A percentile compares a stretch with the other conserved stretches of the same genome.
Evolutionary conservation across 2,888 invertebrate species (phyloP).

Genomic region (Orthosia gracilis): DNA sequence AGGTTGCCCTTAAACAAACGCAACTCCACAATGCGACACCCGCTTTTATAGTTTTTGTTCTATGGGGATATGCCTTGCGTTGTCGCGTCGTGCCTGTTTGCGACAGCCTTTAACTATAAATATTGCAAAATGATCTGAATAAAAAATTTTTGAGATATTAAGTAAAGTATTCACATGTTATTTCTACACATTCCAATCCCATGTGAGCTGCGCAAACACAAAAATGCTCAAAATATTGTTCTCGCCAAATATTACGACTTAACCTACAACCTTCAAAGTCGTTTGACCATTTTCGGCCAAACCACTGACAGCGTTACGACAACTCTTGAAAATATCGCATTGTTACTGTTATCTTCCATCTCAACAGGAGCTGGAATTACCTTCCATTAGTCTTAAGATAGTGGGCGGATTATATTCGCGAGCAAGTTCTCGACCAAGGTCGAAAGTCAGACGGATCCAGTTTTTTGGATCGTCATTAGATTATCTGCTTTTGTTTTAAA

Average conservation of each 20-base stretch:
- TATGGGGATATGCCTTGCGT: too few species aligned
- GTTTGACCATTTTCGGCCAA: slow-evolving; percentile 53
- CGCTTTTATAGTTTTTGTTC: too few species aligned
- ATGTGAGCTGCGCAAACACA: not conserved
- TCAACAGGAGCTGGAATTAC: slow-evolving; percentile 36
- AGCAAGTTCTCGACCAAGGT: slow-evolving; percentile 71
- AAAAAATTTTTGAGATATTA: not conserved
- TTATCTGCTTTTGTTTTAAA: slow-evolving; percentile 17
- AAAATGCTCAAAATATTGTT: not conserved
- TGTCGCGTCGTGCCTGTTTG: too few species aligned
- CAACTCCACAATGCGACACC: too few species aligned
- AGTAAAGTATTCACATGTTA: not conserved
- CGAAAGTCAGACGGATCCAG: slow-evolving; percentile 45
- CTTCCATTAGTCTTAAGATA: slow-evolving; percentile 49
- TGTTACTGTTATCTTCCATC: slow-evolving; percentile 66
- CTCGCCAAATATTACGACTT: slow-evolving; percentile 25
- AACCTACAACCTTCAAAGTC: slow-evolving; percentile 32
- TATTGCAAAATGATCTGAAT: too few species aligned
- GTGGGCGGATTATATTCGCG: slow-evolving; percentile 68
- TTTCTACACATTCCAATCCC: not conserved
- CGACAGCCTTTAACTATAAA: too few species aligned
- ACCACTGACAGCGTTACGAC: slow-evolving; percentile 42
- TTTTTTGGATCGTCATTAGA: slow-evolving; percentile 28
- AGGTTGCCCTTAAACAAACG: too few species aligned
- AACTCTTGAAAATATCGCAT: slow-evolving; percentile 61